Conservation (phyloP, 2,888 invertebrate species). For the Drosophila koepferae region DNA sequence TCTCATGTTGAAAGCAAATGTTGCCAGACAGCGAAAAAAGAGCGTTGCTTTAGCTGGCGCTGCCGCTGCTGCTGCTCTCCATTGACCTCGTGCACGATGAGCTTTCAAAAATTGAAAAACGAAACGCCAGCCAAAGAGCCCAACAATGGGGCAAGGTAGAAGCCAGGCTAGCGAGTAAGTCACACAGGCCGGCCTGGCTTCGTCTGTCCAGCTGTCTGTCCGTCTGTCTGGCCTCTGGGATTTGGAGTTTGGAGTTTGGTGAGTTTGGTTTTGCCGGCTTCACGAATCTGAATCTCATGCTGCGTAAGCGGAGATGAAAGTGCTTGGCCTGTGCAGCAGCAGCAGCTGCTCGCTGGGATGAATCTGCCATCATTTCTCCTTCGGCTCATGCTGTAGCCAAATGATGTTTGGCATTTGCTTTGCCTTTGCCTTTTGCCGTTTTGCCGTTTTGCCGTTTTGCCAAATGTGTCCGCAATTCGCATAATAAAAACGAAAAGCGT, state of each 20-base stretch:
- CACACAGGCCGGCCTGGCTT: constrained; percentile 16
- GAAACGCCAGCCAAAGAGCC: constrained; percentile 39
- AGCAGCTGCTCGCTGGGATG: constrained; percentile 6
- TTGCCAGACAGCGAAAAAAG: constrained; percentile 37
- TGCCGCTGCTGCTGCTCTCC: constrained; percentile 47
- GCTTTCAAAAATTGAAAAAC: constrained; percentile 65
- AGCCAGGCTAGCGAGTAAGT: constrained; percentile 30
- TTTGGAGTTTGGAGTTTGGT: constrained; percentile 19
- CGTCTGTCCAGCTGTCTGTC: not conserved
- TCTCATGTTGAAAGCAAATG: constrained; percentile 43
- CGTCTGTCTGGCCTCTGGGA: constrained; percentile 21
- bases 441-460: constrained; percentile 41
- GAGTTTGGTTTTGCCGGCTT: constrained; percentile 17
- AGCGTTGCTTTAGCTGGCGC: constrained; percentile 20
- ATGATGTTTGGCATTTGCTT: constrained; percentile 43
- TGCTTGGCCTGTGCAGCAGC: constrained; percentile 43
- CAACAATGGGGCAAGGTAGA: constrained; percentile 47
- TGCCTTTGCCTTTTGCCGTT: not conserved
- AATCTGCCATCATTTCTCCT: constrained; percentile 52
- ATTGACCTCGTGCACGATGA: constrained; percentile 67
- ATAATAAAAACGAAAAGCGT: constrained; percentile 77
- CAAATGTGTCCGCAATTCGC: constrained; percentile 66
- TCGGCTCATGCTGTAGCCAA: constrained; percentile 61
- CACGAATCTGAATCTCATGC: constrained; percentile 69
- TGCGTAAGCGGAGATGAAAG: constrained; percentile 76